Evolutionary conservation across 2,797 vertebrate species (phyloP).

Genomic region (Gadopsis bispinosus): DNA sequence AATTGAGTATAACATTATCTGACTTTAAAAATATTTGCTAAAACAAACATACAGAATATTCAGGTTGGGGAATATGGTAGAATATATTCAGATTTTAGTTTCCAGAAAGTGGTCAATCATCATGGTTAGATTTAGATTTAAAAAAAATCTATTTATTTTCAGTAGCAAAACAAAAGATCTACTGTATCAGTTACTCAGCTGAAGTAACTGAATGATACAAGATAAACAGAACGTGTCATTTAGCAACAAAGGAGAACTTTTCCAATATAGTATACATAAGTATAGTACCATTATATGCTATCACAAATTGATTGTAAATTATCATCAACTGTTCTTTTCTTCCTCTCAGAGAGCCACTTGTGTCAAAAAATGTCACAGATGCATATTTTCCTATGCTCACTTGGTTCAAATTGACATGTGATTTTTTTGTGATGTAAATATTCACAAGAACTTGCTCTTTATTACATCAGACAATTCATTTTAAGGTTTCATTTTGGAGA

Average conservation of each 20-base stretch:
- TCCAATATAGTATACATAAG: no score
- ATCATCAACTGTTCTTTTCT: background rate
- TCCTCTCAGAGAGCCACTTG: background rate
- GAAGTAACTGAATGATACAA: background rate
- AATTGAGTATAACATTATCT: background rate
- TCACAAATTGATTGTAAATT: background rate
- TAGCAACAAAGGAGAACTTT: background rate
- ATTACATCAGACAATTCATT: conserved; percentile 54
- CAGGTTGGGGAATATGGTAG: background rate
- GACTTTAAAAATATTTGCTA: background rate
- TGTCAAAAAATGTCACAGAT: background rate
- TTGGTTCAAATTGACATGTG: conserved; percentile 9
- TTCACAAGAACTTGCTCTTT: conserved; percentile 42
- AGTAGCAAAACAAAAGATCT: background rate
- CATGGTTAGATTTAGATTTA: background rate
- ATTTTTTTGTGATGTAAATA: conserved; percentile 25
- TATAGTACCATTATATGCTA: background rate
- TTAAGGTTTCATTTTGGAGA: conserved; percentile 3
- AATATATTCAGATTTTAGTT: background rate
- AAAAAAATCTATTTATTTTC: no score
- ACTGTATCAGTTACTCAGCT: background rate
- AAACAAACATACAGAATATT: background rate
- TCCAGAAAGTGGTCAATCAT: background rate
- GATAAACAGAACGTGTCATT: background rate
- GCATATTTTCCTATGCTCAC: conserved; percentile 24